Evolutionary conservation across 2,888 invertebrate genomes (phyloP).

Genomic region (Pycnomerus fuliginosus): DNA sequence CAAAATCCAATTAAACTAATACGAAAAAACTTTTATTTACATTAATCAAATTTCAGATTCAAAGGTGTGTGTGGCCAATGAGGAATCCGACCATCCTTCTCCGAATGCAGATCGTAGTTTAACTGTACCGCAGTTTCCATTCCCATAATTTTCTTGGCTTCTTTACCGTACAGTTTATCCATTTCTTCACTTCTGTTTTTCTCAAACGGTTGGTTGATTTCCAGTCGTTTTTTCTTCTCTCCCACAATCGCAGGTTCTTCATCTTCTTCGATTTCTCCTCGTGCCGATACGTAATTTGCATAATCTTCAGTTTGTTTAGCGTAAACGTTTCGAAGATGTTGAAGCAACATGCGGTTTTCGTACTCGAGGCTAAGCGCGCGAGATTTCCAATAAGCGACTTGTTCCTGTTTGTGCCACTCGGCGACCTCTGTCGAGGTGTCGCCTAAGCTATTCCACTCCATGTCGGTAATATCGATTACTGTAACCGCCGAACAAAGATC

Average conservation of each 20-base stretch:
- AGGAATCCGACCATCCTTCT: slow-evolving; percentile 58
- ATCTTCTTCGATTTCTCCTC: slow-evolving; percentile 25
- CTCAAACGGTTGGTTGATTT: slow-evolving; percentile 49
- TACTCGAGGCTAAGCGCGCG: slow-evolving; percentile 59
- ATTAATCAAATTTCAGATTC: slow-evolving; percentile 33
- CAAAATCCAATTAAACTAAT: slow-evolving; percentile 12
- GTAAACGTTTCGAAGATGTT: slow-evolving; percentile 52
- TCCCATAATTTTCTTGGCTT: slow-evolving; percentile 66
- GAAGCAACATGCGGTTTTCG: slow-evolving; percentile 59
- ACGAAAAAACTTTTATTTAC: slow-evolving; percentile 12
- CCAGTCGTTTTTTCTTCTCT: slow-evolving; percentile 27
- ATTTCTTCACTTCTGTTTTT: slow-evolving; percentile 40
- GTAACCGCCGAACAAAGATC: slow-evolving; percentile 38
- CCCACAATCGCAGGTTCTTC: slow-evolving; percentile 18
- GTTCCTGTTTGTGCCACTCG: slow-evolving; percentile 58
- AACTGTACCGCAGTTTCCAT: slow-evolving; percentile 72
- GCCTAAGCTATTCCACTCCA: no score
- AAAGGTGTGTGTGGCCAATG: slow-evolving; percentile 65
- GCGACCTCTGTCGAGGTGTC: slow-evolving; percentile 35
- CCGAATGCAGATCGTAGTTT: slow-evolving; percentile 63
- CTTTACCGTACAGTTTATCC: slow-evolving; percentile 13
- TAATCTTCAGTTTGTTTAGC: slow-evolving; percentile 37
- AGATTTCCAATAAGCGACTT: slow-evolving; percentile 64
- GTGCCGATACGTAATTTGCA: slow-evolving; percentile 13
- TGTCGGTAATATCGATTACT: slow-evolving; percentile 39